These are phyloP conservation scores for Geodia barretti DNA, from an alignment of 37 sponge, comb jelly and placozoan species.

Conservation along the genomic window DNA sequence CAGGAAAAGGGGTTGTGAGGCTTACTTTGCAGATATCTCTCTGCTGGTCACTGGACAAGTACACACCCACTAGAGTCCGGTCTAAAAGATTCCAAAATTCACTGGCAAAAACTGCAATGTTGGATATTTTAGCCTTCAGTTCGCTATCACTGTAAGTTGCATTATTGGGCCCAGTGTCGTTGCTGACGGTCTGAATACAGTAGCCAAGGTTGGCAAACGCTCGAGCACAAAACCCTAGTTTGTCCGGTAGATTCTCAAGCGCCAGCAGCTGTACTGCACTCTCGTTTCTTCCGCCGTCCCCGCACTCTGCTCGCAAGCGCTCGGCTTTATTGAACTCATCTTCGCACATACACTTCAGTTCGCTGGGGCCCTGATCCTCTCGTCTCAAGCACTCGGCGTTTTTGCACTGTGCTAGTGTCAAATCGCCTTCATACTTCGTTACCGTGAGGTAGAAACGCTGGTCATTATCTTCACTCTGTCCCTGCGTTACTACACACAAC, in stretches of 20 bases:
- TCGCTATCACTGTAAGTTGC: not conserved
- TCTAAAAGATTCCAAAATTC: slow-evolving; percentile 15
- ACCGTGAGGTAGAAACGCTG: no score
- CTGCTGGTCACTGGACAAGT: not conserved
- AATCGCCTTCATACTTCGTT: no score
- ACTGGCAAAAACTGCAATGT: not conserved
- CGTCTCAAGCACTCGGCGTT: slow-evolving; percentile 1
- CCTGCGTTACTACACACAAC: not conserved
- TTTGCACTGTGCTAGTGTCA: not conserved
- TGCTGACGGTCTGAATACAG: not conserved
- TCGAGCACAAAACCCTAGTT: slow-evolving; percentile 4
- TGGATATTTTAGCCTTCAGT: not conserved
- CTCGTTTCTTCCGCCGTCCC: not conserved
- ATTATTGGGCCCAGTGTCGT: not conserved
- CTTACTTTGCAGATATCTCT: slow-evolving; percentile 36
- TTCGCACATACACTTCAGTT: slow-evolving; percentile 17
- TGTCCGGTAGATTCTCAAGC: not conserved
- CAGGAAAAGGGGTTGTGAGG: no score
- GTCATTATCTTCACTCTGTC: not conserved
- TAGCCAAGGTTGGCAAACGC: slow-evolving; percentile 9
- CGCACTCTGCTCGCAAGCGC: not conserved
- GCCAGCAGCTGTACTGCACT: not conserved
- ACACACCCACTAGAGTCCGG: slow-evolving; percentile 34
- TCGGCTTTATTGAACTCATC: not conserved
- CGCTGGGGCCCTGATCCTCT: not conserved